These are phyloP conservation scores for Halcyon chelicuti DNA, from an alignment of 2,797 vertebrate genomes.

Conservation along the genomic window DNA sequence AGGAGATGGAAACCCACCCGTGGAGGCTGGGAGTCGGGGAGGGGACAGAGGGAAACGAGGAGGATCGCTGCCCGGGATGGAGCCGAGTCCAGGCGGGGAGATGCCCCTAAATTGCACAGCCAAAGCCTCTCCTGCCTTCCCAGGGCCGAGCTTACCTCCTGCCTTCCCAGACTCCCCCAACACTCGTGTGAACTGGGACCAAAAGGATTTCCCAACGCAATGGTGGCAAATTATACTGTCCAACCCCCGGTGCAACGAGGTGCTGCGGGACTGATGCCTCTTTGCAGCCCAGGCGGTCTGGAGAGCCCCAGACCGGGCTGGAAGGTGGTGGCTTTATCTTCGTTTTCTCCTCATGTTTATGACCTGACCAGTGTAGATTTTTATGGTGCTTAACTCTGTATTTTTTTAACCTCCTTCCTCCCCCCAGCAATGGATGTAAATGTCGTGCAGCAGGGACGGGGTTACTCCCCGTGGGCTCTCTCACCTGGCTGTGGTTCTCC, in stretches of 20 bases:
- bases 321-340: conserved; percentile 39
- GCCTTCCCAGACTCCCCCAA: not conserved
- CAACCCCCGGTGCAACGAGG: not conserved
- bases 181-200: not conserved
- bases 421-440: not conserved
- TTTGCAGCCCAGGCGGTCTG: not conserved
- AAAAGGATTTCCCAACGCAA: conserved; percentile 11
- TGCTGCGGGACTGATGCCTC: not conserved
- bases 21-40: not conserved
- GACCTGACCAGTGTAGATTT: conserved; percentile 62
- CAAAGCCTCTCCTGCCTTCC: not conserved
- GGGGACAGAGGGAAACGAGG: not conserved
- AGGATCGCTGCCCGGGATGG: not conserved
- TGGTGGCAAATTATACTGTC: not conserved
- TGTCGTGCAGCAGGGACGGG: not conserved
- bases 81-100: not conserved
- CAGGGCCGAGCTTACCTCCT: not conserved
- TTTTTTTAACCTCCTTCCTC: conserved; percentile 18
- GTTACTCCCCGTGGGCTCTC: not conserved
- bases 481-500: not conserved
- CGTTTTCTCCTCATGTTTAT: conserved; percentile 42
- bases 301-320: not conserved
- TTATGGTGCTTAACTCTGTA: conserved; percentile 74
- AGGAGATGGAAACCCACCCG: not conserved
- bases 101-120: conserved; percentile 12